phyloP scores from a whole-genome alignment of 2,113 vertebrate genomes.

The Hippocampus comes region DNA sequence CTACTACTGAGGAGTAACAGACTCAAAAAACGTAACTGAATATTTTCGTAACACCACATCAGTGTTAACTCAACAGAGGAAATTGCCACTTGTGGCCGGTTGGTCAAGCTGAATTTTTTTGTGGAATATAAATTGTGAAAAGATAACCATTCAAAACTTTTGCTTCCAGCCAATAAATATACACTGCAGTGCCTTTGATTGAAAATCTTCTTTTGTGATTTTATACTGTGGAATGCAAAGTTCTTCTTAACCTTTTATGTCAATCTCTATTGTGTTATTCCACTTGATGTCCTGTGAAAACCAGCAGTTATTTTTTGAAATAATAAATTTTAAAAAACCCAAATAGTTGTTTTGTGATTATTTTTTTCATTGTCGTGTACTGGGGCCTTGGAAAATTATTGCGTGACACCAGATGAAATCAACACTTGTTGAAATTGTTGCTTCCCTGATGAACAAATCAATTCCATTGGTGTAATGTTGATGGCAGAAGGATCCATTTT shows the following conservation, averaged over 20 bases:
- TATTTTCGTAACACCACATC: not conserved
- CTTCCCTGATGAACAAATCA: too few relatives aligned
- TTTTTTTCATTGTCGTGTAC: not conserved
- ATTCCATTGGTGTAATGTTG: too few relatives aligned
- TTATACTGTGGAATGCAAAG: not conserved
- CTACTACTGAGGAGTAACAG: constrained; percentile 27
- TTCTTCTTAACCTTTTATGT: not conserved
- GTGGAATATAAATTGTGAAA: not conserved
- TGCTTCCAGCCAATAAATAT: not conserved
- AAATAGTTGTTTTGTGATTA: not conserved
- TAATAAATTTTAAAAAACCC: not conserved
- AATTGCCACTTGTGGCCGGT: not conserved
- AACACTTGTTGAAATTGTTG: too few relatives aligned
- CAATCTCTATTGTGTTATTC: not conserved
- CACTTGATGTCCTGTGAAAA: not conserved
- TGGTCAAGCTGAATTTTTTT: not conserved
- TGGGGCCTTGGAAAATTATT: too few relatives aligned
- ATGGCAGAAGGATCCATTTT: too few relatives aligned
- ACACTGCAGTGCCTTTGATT: not conserved
- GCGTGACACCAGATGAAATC: too few relatives aligned
- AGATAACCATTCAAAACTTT: not conserved
- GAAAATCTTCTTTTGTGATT: not conserved
- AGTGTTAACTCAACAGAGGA: not conserved
- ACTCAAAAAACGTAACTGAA: constrained; percentile 13
- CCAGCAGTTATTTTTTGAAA: not conserved